Evolutionary conservation across 2,113 vertebrate species (phyloP).

Genomic region (Amblyopsis rosae): DNA sequence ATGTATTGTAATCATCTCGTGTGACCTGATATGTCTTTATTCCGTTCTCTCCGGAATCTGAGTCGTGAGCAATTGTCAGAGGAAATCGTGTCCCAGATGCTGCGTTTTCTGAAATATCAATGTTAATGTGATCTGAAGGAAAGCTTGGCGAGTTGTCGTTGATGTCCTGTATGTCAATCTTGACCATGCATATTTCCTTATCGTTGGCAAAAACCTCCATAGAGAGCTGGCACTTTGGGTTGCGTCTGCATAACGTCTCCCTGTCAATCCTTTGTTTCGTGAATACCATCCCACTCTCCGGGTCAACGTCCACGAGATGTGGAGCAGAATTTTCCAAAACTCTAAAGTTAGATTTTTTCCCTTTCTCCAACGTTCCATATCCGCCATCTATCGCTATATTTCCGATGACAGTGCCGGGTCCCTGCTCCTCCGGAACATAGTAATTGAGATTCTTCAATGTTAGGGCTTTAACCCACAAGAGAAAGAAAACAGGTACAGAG

Average conservation of each 20-base stretch:
- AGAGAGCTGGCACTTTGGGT: constrained; percentile 93
- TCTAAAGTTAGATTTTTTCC: constrained; percentile 89
- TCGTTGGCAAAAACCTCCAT: constrained; percentile 98
- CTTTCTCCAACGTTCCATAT: constrained; percentile 82
- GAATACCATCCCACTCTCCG: constrained; percentile 93
- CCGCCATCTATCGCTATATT: constrained; percentile 96
- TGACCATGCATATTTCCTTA: constrained; percentile 98
- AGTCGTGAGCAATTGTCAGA: constrained; percentile 93
- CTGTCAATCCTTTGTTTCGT: constrained; percentile 98
- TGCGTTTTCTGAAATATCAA: constrained; percentile 97
- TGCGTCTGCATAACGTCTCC: constrained; percentile 92
- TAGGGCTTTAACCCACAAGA: constrained; percentile 93
- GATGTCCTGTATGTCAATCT: constrained; percentile 96
- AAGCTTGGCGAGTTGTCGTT: constrained; percentile 96
- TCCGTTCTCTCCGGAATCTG: constrained; percentile 91
- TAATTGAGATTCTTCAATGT: constrained; percentile 97
- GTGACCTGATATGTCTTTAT: constrained; percentile 96
- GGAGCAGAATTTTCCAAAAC: constrained; percentile 98
- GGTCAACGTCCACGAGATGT: constrained; percentile 93
- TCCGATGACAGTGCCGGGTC: constrained; percentile 93
- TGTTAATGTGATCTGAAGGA: constrained; percentile 94
- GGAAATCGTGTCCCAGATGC: constrained; percentile 96
- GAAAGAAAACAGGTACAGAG: constrained; percentile 88
- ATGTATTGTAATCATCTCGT: constrained; percentile 93
- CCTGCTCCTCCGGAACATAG: constrained; percentile 95